Conservation (phyloP, 2,888 invertebrate genomes). For the Microctonus hyperodae region DNA sequence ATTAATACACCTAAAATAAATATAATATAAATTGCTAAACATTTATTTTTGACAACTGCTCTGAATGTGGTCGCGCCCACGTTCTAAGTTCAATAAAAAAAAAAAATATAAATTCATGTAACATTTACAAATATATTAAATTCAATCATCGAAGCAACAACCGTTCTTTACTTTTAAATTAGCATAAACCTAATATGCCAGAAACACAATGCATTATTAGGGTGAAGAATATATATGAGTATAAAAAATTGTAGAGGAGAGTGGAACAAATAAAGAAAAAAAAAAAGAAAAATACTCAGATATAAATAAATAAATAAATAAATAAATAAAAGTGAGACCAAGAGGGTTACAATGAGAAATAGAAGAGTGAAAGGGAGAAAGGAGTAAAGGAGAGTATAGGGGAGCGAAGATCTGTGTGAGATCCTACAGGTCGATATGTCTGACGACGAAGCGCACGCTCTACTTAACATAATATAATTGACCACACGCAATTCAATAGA, state of each 20-base stretch:
- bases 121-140: not conserved
- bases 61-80: not conserved
- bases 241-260: conserved; percentile 16
- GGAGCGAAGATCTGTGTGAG: conserved; percentile 31
- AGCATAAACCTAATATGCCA: conserved; percentile 63
- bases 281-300: not conserved
- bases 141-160: conserved; percentile 47
- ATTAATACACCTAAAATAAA: too few species aligned
- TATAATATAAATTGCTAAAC: not conserved
- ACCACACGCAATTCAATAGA: conserved; percentile 61
- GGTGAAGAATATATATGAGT: conserved; percentile 37
- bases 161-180: conserved; percentile 50
- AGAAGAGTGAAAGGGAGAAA: conserved; percentile 28
- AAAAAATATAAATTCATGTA: not conserved
- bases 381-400: conserved; percentile 23
- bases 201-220: conserved; percentile 62
- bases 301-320: not conserved
- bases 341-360: conserved; percentile 5
- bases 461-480: conserved; percentile 64
- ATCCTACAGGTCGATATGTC: conserved; percentile 33
- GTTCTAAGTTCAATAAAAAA: not conserved
- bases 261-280: not conserved
- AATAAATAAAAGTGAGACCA: not conserved
- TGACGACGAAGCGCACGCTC: conserved; percentile 49
- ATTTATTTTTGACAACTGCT: conserved; percentile 2